Evolutionary conservation across 2,113 vertebrate genomes (phyloP), one percentile per base, ranked within the genome.

Genomic region (Lethenteron reissneri): DNA sequence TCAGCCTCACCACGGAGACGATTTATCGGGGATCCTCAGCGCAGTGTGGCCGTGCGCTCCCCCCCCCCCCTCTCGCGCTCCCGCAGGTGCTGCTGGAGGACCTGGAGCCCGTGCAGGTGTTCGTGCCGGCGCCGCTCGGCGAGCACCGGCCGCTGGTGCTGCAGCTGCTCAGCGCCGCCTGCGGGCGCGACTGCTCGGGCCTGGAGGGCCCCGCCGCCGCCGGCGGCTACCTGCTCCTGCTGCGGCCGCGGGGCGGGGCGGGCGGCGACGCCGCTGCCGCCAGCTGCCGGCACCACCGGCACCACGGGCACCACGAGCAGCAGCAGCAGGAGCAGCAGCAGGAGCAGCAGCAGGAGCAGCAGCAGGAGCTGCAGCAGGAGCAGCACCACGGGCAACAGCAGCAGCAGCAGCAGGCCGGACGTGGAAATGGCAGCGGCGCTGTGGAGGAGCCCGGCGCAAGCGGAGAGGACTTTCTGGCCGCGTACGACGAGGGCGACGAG

Each of bases 101-200:
- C 12, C 74, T 99, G 0, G 94, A 99, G 72, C 87, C 82, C 78
- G 81, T 99, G 62, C 90, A 96, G 57, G 78, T 95, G 1, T 97
- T 96, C 76, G 84, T 92, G 56, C 90, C 88, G 2, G 81, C 75
- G 14, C 75, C 71, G n/a, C 77, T 95, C 71, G 83, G 79, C 2
- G 74, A 78, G 72, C 84, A 88, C 77, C 84, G 88, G 70, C 72
- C 82, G 14, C 77, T 88, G 62, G 86, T 97, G 77, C 78, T 96
- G 75, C 90, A 95, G 78, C 79, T 99, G 10, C 85, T 99, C 59
- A 91, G 89, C 11, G 87, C 92, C 0, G 88, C 90, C 7, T 88
- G 88, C 2, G 94, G 94, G 11, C 94, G 95, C 75, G 90, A 94
- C 79, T 96, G 91, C 78, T 92, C 90, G 1, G 90, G 90, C 11